Conservation (phyloP, 1,140 invertebrate species). For the Thalassaphorura encarpata region DNA sequence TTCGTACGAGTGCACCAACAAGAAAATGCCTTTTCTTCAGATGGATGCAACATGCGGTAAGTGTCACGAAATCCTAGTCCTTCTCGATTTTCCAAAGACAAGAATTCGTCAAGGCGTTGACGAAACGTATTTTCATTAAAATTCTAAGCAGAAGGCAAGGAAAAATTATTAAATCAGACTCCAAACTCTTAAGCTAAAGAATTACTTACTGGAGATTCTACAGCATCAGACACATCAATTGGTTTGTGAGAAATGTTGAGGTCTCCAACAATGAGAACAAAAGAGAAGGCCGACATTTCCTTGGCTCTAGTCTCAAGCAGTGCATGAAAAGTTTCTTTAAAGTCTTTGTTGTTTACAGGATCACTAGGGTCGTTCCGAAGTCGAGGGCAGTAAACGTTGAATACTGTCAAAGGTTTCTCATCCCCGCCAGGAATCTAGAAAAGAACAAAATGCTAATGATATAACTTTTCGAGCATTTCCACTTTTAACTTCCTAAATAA, state of each 20-base stretch:
- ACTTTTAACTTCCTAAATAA: neutral
- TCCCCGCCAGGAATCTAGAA: slow-evolving; percentile 25
- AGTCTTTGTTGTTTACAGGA: slow-evolving; percentile 34
- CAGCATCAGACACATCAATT: slow-evolving; percentile 46
- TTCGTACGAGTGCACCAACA: slow-evolving; percentile 46
- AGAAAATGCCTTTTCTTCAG: slow-evolving; percentile 41
- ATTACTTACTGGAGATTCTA: slow-evolving; percentile 35
- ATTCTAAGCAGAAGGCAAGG: neutral
- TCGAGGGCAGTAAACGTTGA: slow-evolving; percentile 50
- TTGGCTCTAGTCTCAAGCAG: slow-evolving; percentile 41
- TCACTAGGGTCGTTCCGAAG: slow-evolving; percentile 41
- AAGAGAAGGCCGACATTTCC: slow-evolving; percentile 37
- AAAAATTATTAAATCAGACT: neutral
- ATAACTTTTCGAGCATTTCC: neutral
- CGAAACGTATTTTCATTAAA: neutral
- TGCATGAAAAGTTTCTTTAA: slow-evolving; percentile 45
- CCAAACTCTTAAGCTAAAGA: neutral
- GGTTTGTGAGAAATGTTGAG: slow-evolving; percentile 43
- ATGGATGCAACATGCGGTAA: slow-evolving; percentile 45
- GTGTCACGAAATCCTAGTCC: slow-evolving; percentile 45
- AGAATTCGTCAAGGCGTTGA: too few relatives aligned
- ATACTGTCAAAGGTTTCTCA: slow-evolving; percentile 37
- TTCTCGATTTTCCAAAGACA: too few relatives aligned
- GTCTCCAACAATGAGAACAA: slow-evolving; percentile 48
- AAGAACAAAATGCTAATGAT: neutral